Evolutionary conservation across 2,797 vertebrate species (phyloP), one percentile per base, ranked within the genome.

Genomic region (Tauraco hartlaubi): DNA sequence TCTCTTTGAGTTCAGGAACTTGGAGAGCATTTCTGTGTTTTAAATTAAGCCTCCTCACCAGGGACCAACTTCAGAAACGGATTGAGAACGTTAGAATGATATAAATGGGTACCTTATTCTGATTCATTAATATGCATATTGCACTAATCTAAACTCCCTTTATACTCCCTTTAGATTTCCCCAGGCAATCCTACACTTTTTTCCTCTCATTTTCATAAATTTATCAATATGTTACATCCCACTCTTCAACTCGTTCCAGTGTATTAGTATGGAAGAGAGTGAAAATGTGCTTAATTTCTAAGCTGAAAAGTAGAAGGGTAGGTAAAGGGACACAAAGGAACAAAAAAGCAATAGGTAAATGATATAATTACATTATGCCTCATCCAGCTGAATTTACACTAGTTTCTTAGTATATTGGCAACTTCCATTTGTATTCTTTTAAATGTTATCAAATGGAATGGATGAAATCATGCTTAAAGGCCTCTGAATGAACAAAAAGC

Each of bases 21-120:
- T 85, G 48, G 43, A 92, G 44, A 85, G 29, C 33, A 56, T 92
- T 94, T 93, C 55, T 91, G 0, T 69, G 11, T 79, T 92, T 94
- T 89, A 89, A 94, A 86, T 96, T 97, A 95, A 81, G 39, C n/a
- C 37, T 94, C 23, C 33, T 93, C 93, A 95, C 59, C 25, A 59
- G 92, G 77, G 92, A 93, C 44, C 18, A 79, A 52, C 81, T 90
- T 95, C 63, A 92, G 63, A 94, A 97, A 85, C 61, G n/a, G 14
- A 84, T 43, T 88, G 71, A 93, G 93, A 37, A 28, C 5, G 2
- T 43, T 63, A 68, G 44, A 89, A 73, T 79, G 3, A 59, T 56
- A 88, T 87, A 94, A 93, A 90, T 91, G 39, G 46, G 61, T 93
- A 87, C 51, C 74, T 95, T 87, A 78, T 87, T 92, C 77, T 94